Evolutionary conservation across 2,888 invertebrate species (phyloP), one percentile per base, ranked within the genome.

Genomic region (Drosophila suboccidentalis): DNA sequence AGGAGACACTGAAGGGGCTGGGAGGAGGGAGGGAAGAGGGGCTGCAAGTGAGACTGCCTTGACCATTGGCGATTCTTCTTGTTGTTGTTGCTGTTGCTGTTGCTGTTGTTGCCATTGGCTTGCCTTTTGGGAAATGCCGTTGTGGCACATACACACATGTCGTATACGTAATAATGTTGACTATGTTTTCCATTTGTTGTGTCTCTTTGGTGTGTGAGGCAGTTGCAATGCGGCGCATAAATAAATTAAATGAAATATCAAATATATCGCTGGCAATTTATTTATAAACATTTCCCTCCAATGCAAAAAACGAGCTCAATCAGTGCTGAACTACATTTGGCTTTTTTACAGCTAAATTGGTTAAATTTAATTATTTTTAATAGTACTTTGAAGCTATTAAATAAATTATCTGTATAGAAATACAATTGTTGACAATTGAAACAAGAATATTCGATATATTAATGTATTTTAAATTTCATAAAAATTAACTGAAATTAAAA

Each of bases 111-210:
- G 49, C 41, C 10, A 32, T 50, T 72, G 44, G 50, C 66, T 72
- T 79, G 74, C 89, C 89, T 71, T 89, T 84, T 84, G 89, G 87
- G 85, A 80, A 78, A 87, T 73, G 68, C 71, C 59, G 80, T 70
- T 78, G 69, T 54, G 53, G 60, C 70, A 55, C 77, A 61, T 26
- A 34, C 65, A 78, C 58, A 75, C 89, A 66, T 67, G 73, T 65
- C 85, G 84, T 89, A 87, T 84, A 89, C 84, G 84, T 78, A 89
- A 84, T 87, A 60, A 67, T 84, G 71, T 73, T 72, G 69, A 26
- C 46, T 53, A 62, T 66, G 39, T 54, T 49, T 59, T 70, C 70
- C 51, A 81, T 75, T 79, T 79, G 79, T 65, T 67, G 54, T 70
- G 39, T 66, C 69, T 53, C 57, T 50, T 49, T 54, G 26, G 26